Evolutionary conservation across 2,888 invertebrate genomes (phyloP).

Genomic region (Luffia ferchaultella): DNA sequence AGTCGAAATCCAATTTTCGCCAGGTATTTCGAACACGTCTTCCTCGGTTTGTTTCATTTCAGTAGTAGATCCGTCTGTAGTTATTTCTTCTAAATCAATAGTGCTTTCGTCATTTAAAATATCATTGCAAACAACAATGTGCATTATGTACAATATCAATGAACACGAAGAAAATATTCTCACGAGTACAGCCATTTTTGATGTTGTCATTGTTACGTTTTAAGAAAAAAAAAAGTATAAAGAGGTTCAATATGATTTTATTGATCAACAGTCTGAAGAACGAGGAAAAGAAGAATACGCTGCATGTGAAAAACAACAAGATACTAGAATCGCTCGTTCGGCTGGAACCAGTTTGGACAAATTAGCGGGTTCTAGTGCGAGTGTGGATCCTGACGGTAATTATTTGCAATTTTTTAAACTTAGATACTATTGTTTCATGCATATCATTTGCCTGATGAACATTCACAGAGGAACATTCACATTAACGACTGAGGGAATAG

Average conservation of each 20-base stretch:
- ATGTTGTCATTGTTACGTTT: no score
- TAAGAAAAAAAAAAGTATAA: no score
- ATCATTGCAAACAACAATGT: no score
- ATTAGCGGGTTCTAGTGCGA: conserved; percentile 73
- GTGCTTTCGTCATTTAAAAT: no score
- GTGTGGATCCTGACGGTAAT: conserved; percentile 67
- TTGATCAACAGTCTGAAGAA: conserved; percentile 75
- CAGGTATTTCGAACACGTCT: conserved; percentile 18
- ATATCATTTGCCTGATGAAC: no score
- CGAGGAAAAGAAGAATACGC: conserved; percentile 72
- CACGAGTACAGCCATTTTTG: no score
- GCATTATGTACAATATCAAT: no score
- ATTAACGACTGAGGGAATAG: no score
- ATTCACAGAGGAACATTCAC: not conserved
- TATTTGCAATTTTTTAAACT: not conserved
- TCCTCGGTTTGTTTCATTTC: conserved; percentile 10
- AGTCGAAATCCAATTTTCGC: conserved; percentile 39
- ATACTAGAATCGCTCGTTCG: conserved; percentile 69
- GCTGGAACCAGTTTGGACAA: conserved; percentile 77
- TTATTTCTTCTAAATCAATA: not conserved
- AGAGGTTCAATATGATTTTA: no score
- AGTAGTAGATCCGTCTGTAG: conserved; percentile 4
- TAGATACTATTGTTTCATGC: no score
- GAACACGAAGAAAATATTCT: no score
- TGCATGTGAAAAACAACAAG: conserved; percentile 54